Evolutionary conservation across 2,113 vertebrate genomes (phyloP).

Genomic region (Laterallus jamaicensis): DNA sequence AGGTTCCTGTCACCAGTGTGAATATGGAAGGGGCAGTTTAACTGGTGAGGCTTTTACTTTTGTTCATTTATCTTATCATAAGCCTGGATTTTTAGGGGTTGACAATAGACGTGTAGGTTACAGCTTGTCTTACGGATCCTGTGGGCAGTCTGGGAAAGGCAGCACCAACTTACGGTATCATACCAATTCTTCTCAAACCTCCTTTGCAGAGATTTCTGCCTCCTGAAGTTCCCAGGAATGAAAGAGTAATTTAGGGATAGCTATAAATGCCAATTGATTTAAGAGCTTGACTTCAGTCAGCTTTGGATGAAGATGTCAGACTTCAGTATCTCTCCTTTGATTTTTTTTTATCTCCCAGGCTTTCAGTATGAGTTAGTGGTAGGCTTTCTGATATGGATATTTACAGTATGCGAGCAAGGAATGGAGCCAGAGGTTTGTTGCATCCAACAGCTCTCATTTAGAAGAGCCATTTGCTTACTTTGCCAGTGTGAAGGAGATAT

Average conservation of each 20-base stretch:
- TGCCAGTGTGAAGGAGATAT: conserved; percentile 30
- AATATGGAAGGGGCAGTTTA: conserved; percentile 26
- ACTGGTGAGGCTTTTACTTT: not conserved
- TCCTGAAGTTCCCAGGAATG: not conserved
- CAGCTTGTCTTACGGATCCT: not conserved
- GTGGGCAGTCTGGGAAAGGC: not conserved
- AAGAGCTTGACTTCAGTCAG: conserved; percentile 8
- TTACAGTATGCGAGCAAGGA: conserved; percentile 28
- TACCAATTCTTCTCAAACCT: not conserved
- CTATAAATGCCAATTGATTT: not conserved
- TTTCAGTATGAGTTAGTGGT: not conserved
- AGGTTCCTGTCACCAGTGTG: not conserved
- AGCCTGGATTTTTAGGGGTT: not conserved
- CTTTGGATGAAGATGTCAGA: conserved; percentile 19
- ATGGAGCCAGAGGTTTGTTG: not conserved
- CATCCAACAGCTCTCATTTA: conserved; percentile 14
- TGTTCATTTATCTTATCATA: conserved; percentile 33
- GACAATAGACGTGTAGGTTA: not conserved
- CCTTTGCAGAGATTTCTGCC: not conserved
- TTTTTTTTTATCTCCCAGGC: conserved; percentile 30
- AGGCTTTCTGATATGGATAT: conserved; percentile 43
- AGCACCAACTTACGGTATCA: not conserved
- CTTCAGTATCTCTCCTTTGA: conserved; percentile 39
- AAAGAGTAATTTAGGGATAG: not conserved
- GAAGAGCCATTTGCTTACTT: not conserved